Conservation (phyloP, 2,888 invertebrate genomes). For the Drosophila lutescens region DNA sequence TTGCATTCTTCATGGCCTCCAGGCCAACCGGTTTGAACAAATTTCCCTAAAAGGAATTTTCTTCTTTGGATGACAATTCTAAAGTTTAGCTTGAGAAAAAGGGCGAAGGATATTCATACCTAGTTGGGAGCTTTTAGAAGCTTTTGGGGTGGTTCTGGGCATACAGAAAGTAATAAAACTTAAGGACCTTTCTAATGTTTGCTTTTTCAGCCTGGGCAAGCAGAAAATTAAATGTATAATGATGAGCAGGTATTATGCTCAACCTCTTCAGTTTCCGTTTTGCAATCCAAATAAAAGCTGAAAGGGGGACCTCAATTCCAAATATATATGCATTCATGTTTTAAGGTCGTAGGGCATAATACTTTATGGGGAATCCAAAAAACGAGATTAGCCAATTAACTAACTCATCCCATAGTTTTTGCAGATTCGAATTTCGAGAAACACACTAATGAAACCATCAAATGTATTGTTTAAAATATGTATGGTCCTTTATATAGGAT, state of each 20-base stretch:
- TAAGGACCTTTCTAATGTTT: neutral
- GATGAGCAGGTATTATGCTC: no score
- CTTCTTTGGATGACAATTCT: neutral
- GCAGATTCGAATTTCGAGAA: neutral
- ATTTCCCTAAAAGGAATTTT: neutral
- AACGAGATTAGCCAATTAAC: no score
- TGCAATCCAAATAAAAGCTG: neutral
- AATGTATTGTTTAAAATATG: conserved; percentile 19
- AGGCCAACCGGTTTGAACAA: conserved; percentile 3
- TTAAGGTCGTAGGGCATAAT: no score
- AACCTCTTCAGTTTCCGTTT: no score
- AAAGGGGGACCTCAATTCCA: neutral
- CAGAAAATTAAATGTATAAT: neutral
- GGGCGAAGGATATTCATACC: neutral
- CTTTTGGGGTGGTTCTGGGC: conserved; percentile 13
- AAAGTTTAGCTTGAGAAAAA: conserved; percentile 9
- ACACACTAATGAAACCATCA: conserved; percentile 6
- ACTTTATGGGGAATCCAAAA: no score
- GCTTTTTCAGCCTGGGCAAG: neutral
- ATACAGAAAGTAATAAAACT: conserved; percentile 13
- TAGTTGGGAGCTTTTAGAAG: conserved; percentile 21
- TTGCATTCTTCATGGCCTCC: conserved; percentile 1
- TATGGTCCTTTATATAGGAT: conserved; percentile 33
- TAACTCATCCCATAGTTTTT: neutral
- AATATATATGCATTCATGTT: no score